phyloP scores from a whole-genome alignment of 2,888 invertebrate genomes.

The Sarcophaga caerulescens region DNA sequence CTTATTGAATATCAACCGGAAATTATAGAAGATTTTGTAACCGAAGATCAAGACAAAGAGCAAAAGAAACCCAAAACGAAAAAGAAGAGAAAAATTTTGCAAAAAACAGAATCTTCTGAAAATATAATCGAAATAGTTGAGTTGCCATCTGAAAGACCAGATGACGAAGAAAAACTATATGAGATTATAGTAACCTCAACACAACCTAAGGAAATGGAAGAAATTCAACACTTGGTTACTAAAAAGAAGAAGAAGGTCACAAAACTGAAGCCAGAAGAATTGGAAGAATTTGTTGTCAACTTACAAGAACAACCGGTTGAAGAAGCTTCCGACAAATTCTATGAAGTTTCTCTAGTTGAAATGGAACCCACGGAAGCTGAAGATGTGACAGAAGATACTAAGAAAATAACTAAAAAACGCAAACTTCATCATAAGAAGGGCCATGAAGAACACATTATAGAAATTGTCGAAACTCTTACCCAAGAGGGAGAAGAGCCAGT shows the following conservation, averaged over 20 bases:
- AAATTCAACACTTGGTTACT: constrained; percentile 66
- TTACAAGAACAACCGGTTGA: constrained; percentile 74
- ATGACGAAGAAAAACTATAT: constrained; percentile 69
- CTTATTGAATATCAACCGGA: constrained; percentile 74
- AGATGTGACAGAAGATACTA: constrained; percentile 68
- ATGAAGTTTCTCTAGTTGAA: constrained; percentile 75
- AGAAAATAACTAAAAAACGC: constrained; percentile 76
- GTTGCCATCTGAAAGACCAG: constrained; percentile 72
- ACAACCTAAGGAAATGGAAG: constrained; percentile 45
- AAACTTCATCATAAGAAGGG: constrained; percentile 79
- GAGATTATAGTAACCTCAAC: constrained; percentile 73
- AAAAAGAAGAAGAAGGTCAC: constrained; percentile 75
- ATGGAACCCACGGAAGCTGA: constrained; percentile 75
- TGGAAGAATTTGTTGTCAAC: constrained; percentile 76
- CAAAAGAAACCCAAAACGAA: constrained; percentile 75
- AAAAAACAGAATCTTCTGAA: constrained; percentile 79
- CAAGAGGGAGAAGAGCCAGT: constrained; percentile 80
- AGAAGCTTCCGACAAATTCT: constrained; percentile 71
- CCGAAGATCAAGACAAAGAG: constrained; percentile 69
- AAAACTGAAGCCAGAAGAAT: constrained; percentile 74
- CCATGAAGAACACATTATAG: constrained; percentile 80
- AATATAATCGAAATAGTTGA: constrained; percentile 80
- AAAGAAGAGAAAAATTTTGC: constrained; percentile 78
- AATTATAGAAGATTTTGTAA: constrained; percentile 60
- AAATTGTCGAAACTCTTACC: constrained; percentile 78